phyloP scores from a whole-genome alignment of 2,797 vertebrate species.

The Dromococcyx pavoninus region DNA sequence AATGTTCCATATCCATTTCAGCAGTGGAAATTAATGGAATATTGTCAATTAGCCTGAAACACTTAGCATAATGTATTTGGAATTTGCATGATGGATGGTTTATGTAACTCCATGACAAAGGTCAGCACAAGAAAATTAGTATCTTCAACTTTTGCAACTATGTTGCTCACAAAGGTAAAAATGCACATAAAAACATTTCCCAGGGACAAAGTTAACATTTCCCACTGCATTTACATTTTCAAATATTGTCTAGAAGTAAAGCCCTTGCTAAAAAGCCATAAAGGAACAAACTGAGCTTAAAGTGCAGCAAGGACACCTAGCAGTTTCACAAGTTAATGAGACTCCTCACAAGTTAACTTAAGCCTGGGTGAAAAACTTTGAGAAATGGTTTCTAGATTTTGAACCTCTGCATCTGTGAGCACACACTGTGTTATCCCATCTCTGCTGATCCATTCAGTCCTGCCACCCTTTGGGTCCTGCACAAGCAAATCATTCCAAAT shows the following conservation, averaged over 20 bases:
- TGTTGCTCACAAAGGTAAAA: background rate
- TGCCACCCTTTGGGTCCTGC: background rate
- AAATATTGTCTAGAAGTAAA: background rate
- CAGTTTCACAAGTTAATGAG: background rate
- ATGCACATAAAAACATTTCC: background rate
- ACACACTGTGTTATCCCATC: background rate
- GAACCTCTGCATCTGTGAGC: background rate
- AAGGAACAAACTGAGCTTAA: background rate
- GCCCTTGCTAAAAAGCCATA: background rate
- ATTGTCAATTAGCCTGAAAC: slow-evolving; percentile 38
- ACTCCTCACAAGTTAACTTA: background rate
- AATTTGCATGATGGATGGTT: slow-evolving; percentile 22
- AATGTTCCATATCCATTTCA: slow-evolving; percentile 22
- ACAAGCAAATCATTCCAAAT: background rate
- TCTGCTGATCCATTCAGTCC: background rate
- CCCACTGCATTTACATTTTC: background rate
- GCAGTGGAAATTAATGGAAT: slow-evolving; percentile 28
- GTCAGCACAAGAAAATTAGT: background rate
- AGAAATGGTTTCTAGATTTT: background rate
- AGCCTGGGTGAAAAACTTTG: background rate
- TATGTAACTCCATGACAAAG: background rate
- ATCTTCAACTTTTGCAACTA: background rate
- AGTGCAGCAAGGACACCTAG: background rate
- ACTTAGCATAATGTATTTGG: slow-evolving; percentile 1
- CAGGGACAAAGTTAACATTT: background rate